Base-by-base conservation (phyloP, 37 sponge, comb jelly and placozoan species). In the Geodia barretti region DNA sequence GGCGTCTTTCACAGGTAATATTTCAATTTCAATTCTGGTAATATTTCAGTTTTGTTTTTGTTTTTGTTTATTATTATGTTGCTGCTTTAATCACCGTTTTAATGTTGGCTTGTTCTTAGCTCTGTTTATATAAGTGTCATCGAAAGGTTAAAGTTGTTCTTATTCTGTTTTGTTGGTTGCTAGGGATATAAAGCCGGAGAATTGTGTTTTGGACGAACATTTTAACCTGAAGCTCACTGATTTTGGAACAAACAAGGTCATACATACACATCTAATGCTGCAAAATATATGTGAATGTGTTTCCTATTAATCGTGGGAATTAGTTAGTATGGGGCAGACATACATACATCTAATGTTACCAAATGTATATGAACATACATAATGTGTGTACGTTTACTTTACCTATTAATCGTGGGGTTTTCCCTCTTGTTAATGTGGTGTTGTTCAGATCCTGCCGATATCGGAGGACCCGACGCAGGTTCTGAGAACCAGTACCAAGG, bases 211-310 rank as follows among this genome's bases (percentile, higher is more conserved):
- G 38, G 93, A 92, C 41, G 70, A 67, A 3, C 70, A 92, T 82
- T 87, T 75, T 68, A 85, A 92, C 79, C 77, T 92, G 19, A 92
- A 92, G 40, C 79, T 92, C 11, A 92, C 93, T 0, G 93, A 92
- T 62, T 92, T 92, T 81, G 93, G 93, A 39, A 92, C 93, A 54
- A 92, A 92, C 72, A 92, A 92, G 77, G 93, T 92, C 39, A 41
- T 33, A 29, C 59, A 58, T 23, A 9, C 24, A 3, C 14, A 23
- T 58, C 35, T 32, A 5, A 70, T 28, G 40, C 23, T 79, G 67
- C 41, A 37, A 40, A 37, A 33, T 59, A 47, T 34, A 38, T 69
- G 70, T 34, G 70, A 30, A 69, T 5, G 25, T 69, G 4, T 31
- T 79, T n/a, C n/a, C n/a, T n/a, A n/a, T n/a, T n/a, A n/a, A n/a